A percentile compares a stretch with the other conserved stretches of the same genome.
These are phyloP conservation scores for Amniataba percoides DNA, from an alignment of 2,797 vertebrate species.

Conservation along the genomic window DNA sequence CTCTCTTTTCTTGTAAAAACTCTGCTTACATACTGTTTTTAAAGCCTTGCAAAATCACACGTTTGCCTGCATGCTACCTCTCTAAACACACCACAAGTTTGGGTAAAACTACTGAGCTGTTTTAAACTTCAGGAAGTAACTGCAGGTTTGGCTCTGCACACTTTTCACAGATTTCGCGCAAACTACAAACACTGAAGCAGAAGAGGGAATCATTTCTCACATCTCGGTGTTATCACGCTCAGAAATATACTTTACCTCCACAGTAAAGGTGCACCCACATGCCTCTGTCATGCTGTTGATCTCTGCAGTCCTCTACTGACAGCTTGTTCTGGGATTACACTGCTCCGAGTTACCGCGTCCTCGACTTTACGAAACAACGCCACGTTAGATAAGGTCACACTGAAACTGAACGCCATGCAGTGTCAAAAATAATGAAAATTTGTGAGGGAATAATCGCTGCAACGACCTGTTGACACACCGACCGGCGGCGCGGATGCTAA, in stretches of 20 bases:
- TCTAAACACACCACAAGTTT: not conserved
- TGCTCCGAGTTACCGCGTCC: not conserved
- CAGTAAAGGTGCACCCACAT: constrained; percentile 11
- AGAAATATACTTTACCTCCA: not conserved
- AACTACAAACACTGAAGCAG: not conserved
- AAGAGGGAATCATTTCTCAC: not conserved
- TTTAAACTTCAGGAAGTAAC: not conserved
- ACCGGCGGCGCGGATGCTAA: constrained; percentile 35
- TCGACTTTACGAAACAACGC: not conserved
- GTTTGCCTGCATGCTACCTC: not conserved
- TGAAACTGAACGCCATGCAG: no score
- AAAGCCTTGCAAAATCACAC: not conserved
- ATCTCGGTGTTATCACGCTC: not conserved
- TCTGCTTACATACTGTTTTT: not conserved
- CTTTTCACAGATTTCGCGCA: not conserved
- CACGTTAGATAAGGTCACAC: no score
- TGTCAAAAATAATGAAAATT: not conserved
- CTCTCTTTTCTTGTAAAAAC: not conserved
- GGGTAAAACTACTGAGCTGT: not conserved
- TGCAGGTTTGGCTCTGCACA: not conserved
- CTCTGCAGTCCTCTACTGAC: constrained; percentile 32
- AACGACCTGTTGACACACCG: constrained; percentile 51
- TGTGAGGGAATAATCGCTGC: not conserved
- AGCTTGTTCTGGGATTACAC: constrained; percentile 23
- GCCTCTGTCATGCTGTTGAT: constrained; percentile 19